Base-by-base conservation (phyloP, 2,113 vertebrate species). In the Beaufortia kweichowensis region DNA sequence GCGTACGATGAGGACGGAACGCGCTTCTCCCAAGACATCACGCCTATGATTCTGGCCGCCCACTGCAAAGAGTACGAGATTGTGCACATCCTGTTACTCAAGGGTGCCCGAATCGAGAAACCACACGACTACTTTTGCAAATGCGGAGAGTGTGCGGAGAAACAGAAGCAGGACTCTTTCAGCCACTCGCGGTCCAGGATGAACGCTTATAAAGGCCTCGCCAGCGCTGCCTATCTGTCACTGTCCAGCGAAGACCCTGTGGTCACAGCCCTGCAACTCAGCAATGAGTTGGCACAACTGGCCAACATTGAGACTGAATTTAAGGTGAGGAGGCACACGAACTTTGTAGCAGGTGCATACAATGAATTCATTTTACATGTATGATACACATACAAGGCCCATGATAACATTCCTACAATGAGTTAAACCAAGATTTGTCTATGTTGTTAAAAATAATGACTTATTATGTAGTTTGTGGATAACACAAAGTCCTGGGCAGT, bases 251-350 rank as follows among this genome's bases (percentile, higher is more conserved):
- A 95, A 85, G 94, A 95, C 88, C 94, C 84, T 0, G 84, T 85
- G 31, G 79, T 85, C 65, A 85, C 81, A 0, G 84, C 84, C 17
- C 91, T 95, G 75, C 93, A 95, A 81, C 93, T 95, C 86, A 95
- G 94, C 88, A 94, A 95, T 79, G 94, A 95, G 84, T 89, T 95
- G 72, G 91, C 94, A 76, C 93, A 92, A 76, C 79, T 95, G 80
- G 94, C 94, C 85, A 95, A 95, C 87, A 93, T 95, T 67, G 94
- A 95, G 82, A 95, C 95, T 81, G 94, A 95, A 86, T 95, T 95
- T 85, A 95, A 95, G 92, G 94, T 95, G 90, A 91, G 84, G 14
- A 53, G 14, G 14, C 46, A 9, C 35, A 60, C 6, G 19, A 26
- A 9, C 24, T 11, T 57, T 31, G 33, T 35, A 35, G 33, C 5